Evolutionary conservation across 2,113 vertebrate genomes (phyloP).

Genomic region (Herpetotheres cachinnans): DNA sequence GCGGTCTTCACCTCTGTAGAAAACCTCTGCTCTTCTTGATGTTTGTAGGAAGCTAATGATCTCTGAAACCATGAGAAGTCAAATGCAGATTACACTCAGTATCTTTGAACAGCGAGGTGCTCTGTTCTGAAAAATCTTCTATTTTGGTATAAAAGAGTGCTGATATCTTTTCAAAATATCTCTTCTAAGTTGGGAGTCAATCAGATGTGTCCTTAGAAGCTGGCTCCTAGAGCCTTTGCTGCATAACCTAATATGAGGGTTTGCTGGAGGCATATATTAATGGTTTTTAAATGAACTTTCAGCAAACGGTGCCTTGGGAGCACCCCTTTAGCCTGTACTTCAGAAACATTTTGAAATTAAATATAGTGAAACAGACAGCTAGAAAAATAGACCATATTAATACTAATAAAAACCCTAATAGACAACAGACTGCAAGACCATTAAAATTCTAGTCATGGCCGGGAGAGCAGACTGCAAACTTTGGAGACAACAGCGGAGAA

Average conservation of each 20-base stretch:
- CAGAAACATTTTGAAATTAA: background rate
- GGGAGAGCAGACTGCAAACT: background rate
- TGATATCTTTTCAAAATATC: background rate
- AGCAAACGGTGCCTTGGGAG: background rate
- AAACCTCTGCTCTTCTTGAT: background rate
- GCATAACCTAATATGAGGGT: background rate
- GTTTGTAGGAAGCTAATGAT: background rate
- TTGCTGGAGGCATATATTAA: background rate
- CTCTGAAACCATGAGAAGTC: background rate
- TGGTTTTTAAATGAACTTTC: background rate
- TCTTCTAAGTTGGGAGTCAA: background rate
- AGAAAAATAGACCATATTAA: conserved; percentile 31
- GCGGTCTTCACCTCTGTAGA: background rate
- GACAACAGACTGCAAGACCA: background rate
- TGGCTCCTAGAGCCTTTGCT: background rate
- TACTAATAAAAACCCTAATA: conserved; percentile 12
- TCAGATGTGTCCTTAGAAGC: background rate
- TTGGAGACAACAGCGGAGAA: background rate
- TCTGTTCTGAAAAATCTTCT: background rate
- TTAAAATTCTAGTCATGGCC: conserved; percentile 20
- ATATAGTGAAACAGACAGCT: background rate
- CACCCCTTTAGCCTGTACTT: background rate
- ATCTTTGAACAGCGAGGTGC: background rate
- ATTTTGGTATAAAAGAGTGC: background rate
- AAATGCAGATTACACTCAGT: background rate